Base-by-base conservation (phyloP, 2,797 vertebrate genomes). In the Intellagama lesueurii region DNA sequence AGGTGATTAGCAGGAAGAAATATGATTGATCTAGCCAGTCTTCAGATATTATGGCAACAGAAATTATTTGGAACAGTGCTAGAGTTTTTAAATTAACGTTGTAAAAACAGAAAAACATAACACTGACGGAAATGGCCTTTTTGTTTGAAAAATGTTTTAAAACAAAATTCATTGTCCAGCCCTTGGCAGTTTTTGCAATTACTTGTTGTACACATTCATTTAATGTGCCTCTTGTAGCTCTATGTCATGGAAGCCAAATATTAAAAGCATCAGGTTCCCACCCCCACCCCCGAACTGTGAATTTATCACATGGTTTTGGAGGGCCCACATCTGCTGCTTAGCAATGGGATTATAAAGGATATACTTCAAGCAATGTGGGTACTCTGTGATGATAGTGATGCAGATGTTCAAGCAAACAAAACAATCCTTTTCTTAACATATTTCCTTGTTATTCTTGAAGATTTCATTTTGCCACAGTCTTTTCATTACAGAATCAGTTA, bases 11-110 rank as follows among this genome's bases (percentile, higher is more conserved):
- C 90, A 88, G 87, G 80, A 91, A 93, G 86, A 93, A 93, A 94
- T 89, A 84, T 92, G 91, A 85, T 93, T 94, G 94, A 95, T 95
- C 82, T 91, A 32, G 14, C 83, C 87, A 88, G 3, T 92, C 52
- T 92, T 95, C 92, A 92, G 85, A 28, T 89, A 91, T 0, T 0
- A 90, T 7, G 88, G 73, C 60, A 91, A 88, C 89, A 90, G 78
- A 91, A 94, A 88, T 85, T 0, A 90, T 91, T 93, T 92, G 77
- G 80, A 89, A 85, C 0, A 2, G 5, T 85, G 91, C 40, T 64
- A 26, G 52, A 83, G 64, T 64, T 64, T 91, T 83, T 85, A 88
- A 87, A 92, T 77, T 1, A 83, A 64, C 72, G 16, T 8, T 64
- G 68, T n/a, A 83, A 35, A 91, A 70, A 24, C 0, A 0, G 17